phyloP scores from a whole-genome alignment of 2,888 invertebrate species.

The Saturnia pavonia region DNA sequence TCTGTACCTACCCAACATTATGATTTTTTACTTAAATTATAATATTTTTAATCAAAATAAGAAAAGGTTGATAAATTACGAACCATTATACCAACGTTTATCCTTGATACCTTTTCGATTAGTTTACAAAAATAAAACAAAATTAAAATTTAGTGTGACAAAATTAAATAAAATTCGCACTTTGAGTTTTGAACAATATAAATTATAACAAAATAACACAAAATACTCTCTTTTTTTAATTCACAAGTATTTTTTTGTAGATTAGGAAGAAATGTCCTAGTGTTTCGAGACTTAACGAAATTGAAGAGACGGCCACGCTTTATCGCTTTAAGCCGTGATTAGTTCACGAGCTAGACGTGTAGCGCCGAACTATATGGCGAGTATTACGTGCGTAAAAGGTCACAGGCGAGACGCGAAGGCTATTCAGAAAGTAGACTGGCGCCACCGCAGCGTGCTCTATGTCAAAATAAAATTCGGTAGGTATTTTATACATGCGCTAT shows the following conservation, averaged over 20 bases:
- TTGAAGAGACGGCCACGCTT: neutral
- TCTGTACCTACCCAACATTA: neutral
- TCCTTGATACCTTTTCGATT: neutral
- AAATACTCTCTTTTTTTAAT: neutral
- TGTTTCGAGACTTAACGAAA: neutral
- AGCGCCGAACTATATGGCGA: constrained; percentile 53
- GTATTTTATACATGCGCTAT: constrained; percentile 38
- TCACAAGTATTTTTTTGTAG: neutral
- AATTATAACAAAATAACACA: too few relatives aligned
- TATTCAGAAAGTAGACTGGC: constrained; percentile 79
- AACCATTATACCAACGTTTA: too few relatives aligned
- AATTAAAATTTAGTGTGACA: neutral
- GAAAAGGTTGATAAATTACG: neutral
- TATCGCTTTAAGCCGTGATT: constrained; percentile 34
- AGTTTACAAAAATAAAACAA: neutral
- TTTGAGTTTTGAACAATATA: too few relatives aligned
- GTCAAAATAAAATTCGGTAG: constrained; percentile 74
- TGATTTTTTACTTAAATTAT: neutral
- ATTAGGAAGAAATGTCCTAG: neutral
- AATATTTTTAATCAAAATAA: neutral
- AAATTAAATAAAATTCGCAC: neutral
- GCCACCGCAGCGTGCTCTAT: constrained; percentile 52
- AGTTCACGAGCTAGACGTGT: constrained; percentile 59
- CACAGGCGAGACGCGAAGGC: constrained; percentile 78
- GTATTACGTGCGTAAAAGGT: constrained; percentile 74